Conservation (phyloP, 2,113 vertebrate genomes). For the Rhegmatorhina hoffmannsi region DNA sequence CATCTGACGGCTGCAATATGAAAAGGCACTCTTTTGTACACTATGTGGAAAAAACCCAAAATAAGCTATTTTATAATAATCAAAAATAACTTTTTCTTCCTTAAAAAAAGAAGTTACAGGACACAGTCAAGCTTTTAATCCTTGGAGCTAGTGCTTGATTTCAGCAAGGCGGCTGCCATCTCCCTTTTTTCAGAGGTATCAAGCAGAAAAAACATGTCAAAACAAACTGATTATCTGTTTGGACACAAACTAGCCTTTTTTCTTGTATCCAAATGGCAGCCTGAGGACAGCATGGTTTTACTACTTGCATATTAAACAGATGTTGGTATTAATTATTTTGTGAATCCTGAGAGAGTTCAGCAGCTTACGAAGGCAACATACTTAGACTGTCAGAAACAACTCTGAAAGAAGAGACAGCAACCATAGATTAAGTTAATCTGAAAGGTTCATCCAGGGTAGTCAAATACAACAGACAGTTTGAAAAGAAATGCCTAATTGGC, state of each 20-base stretch:
- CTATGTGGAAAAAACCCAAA: background rate
- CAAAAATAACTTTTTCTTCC: background rate
- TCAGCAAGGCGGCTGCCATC: background rate
- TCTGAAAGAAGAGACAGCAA: background rate
- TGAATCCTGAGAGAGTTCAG: background rate
- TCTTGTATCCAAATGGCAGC: background rate
- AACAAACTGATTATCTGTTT: background rate
- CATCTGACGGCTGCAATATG: background rate
- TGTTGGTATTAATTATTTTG: conserved; percentile 36
- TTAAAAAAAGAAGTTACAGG: background rate
- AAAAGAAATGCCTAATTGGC: background rate
- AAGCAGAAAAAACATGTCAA: background rate
- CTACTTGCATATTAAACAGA: conserved; percentile 33
- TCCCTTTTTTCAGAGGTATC: background rate
- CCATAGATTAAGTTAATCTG: background rate
- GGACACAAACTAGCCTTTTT: background rate
- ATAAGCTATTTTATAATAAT: background rate
- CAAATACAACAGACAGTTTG: background rate
- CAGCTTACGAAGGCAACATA: background rate
- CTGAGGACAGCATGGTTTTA: background rate
- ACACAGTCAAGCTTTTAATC: background rate
- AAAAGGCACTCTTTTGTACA: background rate
- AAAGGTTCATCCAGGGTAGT: background rate
- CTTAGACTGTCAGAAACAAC: background rate
- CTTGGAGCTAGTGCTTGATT: background rate